phyloP scores from a whole-genome alignment of 2,113 vertebrate genomes.

The Electrona antarctica region DNA sequence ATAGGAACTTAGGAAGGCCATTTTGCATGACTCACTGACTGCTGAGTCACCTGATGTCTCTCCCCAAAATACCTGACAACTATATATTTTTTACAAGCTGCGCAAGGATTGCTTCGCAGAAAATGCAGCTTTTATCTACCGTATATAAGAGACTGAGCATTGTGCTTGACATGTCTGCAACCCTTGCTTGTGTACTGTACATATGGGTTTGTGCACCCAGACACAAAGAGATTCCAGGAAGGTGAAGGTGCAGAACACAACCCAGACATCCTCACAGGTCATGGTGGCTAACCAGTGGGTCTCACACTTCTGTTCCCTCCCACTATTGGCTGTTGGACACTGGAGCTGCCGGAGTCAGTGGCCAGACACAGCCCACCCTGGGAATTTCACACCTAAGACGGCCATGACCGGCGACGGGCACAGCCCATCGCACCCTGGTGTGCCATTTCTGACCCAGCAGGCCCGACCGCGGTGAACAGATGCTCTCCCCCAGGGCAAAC shows the following conservation, averaged over 20 bases:
- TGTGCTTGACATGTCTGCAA: constrained; percentile 14
- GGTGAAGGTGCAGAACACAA: constrained; percentile 38
- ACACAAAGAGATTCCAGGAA: constrained; percentile 13
- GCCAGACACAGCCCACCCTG: constrained; percentile 27
- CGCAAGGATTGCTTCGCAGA: neutral
- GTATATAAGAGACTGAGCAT: neutral
- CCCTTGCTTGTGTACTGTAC: neutral
- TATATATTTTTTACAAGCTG: constrained; percentile 16
- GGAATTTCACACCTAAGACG: constrained; percentile 64
- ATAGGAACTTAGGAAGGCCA: constrained; percentile 43
- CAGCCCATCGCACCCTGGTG: constrained; percentile 50
- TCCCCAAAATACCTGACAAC: constrained; percentile 22
- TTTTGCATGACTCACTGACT: constrained; percentile 54
- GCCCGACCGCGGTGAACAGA: constrained; percentile 53
- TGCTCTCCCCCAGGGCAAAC: constrained; percentile 68
- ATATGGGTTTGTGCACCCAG: neutral
- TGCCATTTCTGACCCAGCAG: constrained; percentile 61
- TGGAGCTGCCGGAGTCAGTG: constrained; percentile 34
- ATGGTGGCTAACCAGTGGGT: constrained; percentile 46
- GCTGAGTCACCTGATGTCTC: constrained; percentile 45
- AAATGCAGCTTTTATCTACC: too few relatives aligned
- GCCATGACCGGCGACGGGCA: constrained; percentile 18
- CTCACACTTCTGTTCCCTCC: constrained; percentile 33
- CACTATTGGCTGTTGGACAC: constrained; percentile 34
- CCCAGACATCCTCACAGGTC: constrained; percentile 37